Conservation (phyloP, 1,140 invertebrate species). For the Polypedilum vanderplanki region DNA sequence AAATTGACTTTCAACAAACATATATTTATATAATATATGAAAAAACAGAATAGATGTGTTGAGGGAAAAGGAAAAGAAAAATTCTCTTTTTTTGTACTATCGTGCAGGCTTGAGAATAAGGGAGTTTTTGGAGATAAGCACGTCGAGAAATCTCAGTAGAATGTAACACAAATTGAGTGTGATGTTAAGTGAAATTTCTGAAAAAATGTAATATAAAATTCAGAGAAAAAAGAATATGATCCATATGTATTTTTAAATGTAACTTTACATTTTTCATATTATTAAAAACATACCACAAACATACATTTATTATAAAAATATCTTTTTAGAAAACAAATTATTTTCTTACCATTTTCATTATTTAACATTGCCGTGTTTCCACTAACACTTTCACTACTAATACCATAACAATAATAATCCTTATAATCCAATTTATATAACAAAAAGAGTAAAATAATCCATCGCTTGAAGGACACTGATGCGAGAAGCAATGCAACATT, state of each 20-base stretch:
- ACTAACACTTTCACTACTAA: conserved; percentile 2
- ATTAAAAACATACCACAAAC: not conserved
- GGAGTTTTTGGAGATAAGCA: too few relatives aligned
- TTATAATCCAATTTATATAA: conserved; percentile 23
- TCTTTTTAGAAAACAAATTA: too few relatives aligned
- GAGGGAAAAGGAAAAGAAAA: too few relatives aligned
- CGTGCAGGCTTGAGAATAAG: too few relatives aligned
- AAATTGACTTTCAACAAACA: conserved; percentile 14
- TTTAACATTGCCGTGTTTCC: not conserved
- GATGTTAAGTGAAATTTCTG: too few relatives aligned
- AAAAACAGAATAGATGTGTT: too few relatives aligned
- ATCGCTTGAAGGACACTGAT: not conserved
- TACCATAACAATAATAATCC: conserved; percentile 27
- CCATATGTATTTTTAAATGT: too few relatives aligned
- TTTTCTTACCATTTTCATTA: conserved; percentile 24
- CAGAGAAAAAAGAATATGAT: not conserved
- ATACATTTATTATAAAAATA: not conserved
- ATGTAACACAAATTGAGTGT: too few relatives aligned
- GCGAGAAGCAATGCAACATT: not conserved
- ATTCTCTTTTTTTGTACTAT: too few relatives aligned
- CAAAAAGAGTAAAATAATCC: conserved; percentile 20
- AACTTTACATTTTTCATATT: too few relatives aligned
- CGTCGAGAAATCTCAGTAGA: too few relatives aligned
- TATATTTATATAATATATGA: not conserved
- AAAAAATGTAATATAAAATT: too few relatives aligned